Evolutionary conservation across 2,113 vertebrate species (phyloP).

Genomic region (Lepidiolamprologus cunningtoni): DNA sequence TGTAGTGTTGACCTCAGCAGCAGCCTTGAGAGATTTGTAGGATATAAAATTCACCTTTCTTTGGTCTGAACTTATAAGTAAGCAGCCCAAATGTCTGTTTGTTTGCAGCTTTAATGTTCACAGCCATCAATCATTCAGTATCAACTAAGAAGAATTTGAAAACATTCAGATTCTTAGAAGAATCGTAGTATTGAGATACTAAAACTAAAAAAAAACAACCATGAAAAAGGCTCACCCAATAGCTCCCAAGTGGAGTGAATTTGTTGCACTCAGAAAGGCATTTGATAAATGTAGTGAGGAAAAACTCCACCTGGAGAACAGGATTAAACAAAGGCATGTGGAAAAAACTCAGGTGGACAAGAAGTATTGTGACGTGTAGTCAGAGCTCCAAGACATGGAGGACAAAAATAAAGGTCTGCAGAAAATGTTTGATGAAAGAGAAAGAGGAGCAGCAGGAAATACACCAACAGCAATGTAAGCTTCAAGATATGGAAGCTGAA

Average conservation of each 20-base stretch:
- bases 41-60: neutral
- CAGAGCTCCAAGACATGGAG: neutral
- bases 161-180: neutral
- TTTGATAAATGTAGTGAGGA: neutral
- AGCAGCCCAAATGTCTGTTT: neutral
- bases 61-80: neutral
- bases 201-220: neutral
- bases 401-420: fast-evolving
- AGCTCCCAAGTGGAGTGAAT: neutral
- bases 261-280: neutral
- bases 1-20: neutral
- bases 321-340: neutral
- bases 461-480: neutral
- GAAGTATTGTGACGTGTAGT: fast-evolving
- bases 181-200: neutral
- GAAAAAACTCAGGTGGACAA: neutral
- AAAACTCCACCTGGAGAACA: neutral
- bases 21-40: neutral
- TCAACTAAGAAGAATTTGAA: neutral
- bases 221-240: neutral
- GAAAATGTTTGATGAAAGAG: neutral
- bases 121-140: neutral
- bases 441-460: neutral
- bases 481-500: neutral
- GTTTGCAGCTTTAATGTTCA: neutral